Evolutionary conservation across 2,888 invertebrate genomes (phyloP).

Genomic region (Linnaemya vulpina): DNA sequence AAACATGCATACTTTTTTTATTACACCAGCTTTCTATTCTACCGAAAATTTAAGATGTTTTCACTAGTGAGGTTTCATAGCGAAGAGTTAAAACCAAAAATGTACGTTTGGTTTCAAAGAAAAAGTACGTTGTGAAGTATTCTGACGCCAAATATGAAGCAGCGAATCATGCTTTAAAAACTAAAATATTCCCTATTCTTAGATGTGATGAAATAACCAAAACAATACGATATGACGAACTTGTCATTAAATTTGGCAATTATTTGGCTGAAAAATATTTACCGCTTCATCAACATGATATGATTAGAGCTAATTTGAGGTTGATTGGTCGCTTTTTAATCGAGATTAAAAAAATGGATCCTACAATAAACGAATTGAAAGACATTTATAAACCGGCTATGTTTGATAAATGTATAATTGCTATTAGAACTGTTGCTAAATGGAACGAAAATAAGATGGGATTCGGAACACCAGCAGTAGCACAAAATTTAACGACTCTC

Average conservation of each 20-base stretch:
- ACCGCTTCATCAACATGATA: neutral
- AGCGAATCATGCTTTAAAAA: neutral
- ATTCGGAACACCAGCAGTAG: neutral
- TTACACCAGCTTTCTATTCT: too few species aligned
- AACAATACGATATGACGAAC: too few species aligned
- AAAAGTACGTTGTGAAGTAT: too few species aligned
- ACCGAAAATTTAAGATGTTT: too few species aligned
- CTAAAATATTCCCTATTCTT: neutral
- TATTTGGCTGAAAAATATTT: neutral
- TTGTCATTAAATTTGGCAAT: neutral
- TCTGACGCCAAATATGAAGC: too few species aligned
- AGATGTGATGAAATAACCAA: too few species aligned
- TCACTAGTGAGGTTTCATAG: too few species aligned
- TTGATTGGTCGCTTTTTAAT: constrained; percentile 2
- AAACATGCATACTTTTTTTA: too few species aligned
- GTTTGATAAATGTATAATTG: neutral
- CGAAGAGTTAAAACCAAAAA: too few species aligned
- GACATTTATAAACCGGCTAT: neutral
- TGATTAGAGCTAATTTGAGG: neutral
- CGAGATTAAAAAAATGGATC: neutral
- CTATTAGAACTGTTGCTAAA: neutral
- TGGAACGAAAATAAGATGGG: neutral
- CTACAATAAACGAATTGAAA: constrained; percentile 1
- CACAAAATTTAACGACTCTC: neutral
- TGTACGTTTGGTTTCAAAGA: too few species aligned